Evolutionary conservation across 2,888 invertebrate genomes (phyloP).

Genomic region (Hydriomena furcata): DNA sequence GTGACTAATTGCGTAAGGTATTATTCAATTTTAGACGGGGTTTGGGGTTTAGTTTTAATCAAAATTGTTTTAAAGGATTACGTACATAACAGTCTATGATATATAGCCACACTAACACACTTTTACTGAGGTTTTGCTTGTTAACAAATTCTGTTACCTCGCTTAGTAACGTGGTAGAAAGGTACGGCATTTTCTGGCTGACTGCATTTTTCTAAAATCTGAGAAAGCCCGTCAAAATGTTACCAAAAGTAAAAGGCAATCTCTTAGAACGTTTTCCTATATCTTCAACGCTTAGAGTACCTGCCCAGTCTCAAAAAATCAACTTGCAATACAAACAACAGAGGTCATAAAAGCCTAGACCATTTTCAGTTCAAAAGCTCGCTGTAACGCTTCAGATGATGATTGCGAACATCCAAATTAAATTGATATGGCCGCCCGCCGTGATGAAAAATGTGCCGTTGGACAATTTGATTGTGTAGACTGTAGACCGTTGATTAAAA

Average conservation of each 20-base stretch:
- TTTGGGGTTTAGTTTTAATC: conserved; percentile 15
- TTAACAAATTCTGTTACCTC: too few species aligned
- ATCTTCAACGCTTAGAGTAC: too few species aligned
- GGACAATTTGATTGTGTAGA: background rate
- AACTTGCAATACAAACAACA: too few species aligned
- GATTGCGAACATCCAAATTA: conserved; percentile 8
- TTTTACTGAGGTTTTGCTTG: too few species aligned
- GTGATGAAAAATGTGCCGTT: conserved; percentile 13
- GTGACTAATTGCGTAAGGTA: conserved; percentile 21
- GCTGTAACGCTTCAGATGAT: background rate
- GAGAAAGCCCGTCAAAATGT: too few species aligned
- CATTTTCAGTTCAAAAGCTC: background rate
- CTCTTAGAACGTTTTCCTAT: too few species aligned
- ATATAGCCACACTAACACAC: background rate
- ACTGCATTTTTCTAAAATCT: too few species aligned
- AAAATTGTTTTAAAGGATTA: conserved; percentile 16
- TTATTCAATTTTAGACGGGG: conserved; percentile 17
- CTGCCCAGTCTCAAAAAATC: too few species aligned
- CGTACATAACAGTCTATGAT: background rate
- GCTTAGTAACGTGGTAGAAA: too few species aligned
- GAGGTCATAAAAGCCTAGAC: background rate
- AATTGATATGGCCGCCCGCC: conserved; percentile 9
- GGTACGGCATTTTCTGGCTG: too few species aligned
- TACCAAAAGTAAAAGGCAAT: too few species aligned
- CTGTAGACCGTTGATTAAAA: conserved; percentile 7